Conservation (phyloP, 1,140 invertebrate species). For the Penaeus japonicus region DNA sequence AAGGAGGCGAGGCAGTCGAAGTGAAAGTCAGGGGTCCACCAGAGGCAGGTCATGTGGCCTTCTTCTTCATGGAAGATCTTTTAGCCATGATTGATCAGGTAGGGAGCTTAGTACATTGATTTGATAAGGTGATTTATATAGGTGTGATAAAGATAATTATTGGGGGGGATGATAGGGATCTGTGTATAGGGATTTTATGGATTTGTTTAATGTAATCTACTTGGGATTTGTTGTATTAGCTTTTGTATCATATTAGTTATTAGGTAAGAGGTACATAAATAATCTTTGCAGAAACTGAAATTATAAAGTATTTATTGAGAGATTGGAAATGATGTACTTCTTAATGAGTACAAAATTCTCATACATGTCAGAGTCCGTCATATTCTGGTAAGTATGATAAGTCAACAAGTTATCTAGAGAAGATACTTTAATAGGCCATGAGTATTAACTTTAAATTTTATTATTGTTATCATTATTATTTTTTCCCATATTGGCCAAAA, state of each 20-base stretch:
- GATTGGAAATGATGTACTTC: not conserved
- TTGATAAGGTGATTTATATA: too few species aligned
- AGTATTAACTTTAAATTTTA: not conserved
- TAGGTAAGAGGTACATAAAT: too few species aligned
- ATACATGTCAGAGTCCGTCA: not conserved
- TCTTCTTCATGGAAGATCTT: constrained; percentile 80
- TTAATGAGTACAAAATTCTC: not conserved
- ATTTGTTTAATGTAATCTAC: not conserved
- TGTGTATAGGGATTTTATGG: not conserved
- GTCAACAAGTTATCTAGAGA: not conserved
- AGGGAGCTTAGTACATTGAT: not conserved
- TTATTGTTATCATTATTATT: too few species aligned
- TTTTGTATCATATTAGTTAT: not conserved
- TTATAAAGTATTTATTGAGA: not conserved
- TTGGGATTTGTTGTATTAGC: too few species aligned
- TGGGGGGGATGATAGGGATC: not conserved
- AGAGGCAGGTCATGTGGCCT: constrained; percentile 70
- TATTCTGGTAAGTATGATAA: not conserved
- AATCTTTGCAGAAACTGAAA: too few species aligned
- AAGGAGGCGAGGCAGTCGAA: constrained; percentile 74
- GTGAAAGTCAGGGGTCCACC: constrained; percentile 78
- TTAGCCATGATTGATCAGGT: constrained; percentile 75
- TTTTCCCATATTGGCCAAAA: not conserved
- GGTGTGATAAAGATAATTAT: too few species aligned
- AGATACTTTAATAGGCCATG: not conserved